Percentiles rank a stretch among this genome's conserved stretches.
These are phyloP conservation scores for Synergus itoensis DNA, from an alignment of 2,888 invertebrate species.

Conservation along the genomic window DNA sequence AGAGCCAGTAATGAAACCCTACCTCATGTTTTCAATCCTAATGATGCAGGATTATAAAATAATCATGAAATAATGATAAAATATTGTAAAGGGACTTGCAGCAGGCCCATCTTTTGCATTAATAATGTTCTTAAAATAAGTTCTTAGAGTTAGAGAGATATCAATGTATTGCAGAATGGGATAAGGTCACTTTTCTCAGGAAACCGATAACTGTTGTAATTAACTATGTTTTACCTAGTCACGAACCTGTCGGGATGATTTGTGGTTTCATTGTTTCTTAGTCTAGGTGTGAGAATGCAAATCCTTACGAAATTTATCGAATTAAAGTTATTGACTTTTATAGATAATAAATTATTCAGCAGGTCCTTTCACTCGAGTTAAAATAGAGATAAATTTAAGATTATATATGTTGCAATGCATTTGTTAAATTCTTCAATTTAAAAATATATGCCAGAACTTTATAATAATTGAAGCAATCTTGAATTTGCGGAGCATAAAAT, in stretches of 20 bases:
- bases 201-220: slow-evolving; percentile 21
- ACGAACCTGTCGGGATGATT: slow-evolving; percentile 9
- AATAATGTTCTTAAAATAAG: not conserved
- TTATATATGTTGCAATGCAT: no score
- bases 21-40: not conserved
- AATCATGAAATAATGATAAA: not conserved
- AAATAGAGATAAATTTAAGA: not conserved
- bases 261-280: slow-evolving; percentile 32
- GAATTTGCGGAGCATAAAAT: slow-evolving; percentile 26
- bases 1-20: slow-evolving; percentile 8
- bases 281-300: slow-evolving; percentile 5
- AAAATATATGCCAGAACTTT: no score
- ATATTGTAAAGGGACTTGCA: not conserved
- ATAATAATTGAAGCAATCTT: not conserved
- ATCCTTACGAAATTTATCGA: slow-evolving; percentile 22
- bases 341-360: not conserved
- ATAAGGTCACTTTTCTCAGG: slow-evolving; percentile 8
- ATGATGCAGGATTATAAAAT: not conserved
- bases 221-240: slow-evolving; percentile 3
- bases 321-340: not conserved
- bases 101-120: not conserved
- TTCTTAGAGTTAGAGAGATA: not conserved
- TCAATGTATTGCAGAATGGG: not conserved
- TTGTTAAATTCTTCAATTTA: no score
- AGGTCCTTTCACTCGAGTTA: not conserved